These are phyloP conservation scores for Gambusia holbrooki DNA, from an alignment of 2,113 vertebrate species.

Conservation along the genomic window DNA sequence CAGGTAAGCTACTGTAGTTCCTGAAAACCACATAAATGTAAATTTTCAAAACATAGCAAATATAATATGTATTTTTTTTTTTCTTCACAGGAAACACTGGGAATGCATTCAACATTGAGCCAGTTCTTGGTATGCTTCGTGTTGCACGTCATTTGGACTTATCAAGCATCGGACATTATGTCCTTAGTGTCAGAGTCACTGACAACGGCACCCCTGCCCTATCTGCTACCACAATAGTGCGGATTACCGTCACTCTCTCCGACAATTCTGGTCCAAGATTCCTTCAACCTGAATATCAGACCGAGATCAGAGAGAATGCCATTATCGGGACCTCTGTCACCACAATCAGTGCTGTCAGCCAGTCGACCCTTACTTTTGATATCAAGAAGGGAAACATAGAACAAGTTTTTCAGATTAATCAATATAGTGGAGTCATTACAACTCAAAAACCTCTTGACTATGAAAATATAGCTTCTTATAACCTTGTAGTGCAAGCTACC, in stretches of 20 bases:
- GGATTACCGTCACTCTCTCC: slow-evolving; percentile 90
- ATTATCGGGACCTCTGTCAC: slow-evolving; percentile 89
- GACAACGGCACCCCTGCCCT: slow-evolving; percentile 90
- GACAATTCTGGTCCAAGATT: slow-evolving; percentile 95
- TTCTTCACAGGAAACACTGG: slow-evolving; percentile 87
- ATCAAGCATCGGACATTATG: slow-evolving; percentile 88
- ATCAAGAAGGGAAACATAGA: slow-evolving; percentile 87
- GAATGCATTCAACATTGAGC: slow-evolving; percentile 92
- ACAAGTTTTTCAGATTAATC: slow-evolving; percentile 89
- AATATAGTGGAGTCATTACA: slow-evolving; percentile 94
- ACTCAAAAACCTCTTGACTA: slow-evolving; percentile 88
- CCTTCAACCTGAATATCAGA: slow-evolving; percentile 89
- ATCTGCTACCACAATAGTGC: slow-evolving; percentile 89
- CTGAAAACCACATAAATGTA: not conserved
- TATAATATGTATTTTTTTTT: not conserved
- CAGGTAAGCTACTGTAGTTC: slow-evolving; percentile 81
- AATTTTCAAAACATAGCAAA: not conserved
- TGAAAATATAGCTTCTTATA: slow-evolving; percentile 84
- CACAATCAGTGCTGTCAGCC: slow-evolving; percentile 89
- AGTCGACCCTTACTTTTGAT: slow-evolving; percentile 92
- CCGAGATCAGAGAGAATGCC: slow-evolving; percentile 89
- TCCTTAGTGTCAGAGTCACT: slow-evolving; percentile 89
- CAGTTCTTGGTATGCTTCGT: slow-evolving; percentile 91
- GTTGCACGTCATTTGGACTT: slow-evolving; percentile 91
- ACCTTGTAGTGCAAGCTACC: slow-evolving; percentile 87